These are phyloP conservation scores for Parasteatoda tepidariorum DNA, from an alignment of 1,140 invertebrate species.

Conservation along the genomic window DNA sequence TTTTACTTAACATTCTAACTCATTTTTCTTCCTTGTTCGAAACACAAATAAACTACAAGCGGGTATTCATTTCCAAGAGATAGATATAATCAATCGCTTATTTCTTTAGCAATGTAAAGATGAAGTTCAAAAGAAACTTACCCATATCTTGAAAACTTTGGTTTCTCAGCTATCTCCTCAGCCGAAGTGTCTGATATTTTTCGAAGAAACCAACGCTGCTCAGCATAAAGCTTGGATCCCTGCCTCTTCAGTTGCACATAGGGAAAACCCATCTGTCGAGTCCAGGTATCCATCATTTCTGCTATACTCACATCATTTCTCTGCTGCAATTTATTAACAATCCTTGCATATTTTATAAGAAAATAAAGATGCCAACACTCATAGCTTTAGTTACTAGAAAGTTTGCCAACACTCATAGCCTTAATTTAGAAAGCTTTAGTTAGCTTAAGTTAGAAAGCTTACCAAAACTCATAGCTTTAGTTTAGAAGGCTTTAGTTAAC, in stretches of 20 bases:
- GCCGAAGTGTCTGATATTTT: neutral
- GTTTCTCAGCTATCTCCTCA: neutral
- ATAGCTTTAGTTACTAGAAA: too few relatives aligned
- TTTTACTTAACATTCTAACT: too few relatives aligned
- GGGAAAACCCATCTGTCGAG: conserved; percentile 90
- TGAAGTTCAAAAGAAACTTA: neutral
- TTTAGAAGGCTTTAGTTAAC: too few relatives aligned
- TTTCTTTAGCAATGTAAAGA: too few relatives aligned
- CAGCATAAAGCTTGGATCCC: neutral
- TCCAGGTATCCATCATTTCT: conserved; percentile 90
- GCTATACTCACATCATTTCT: conserved; percentile 73
- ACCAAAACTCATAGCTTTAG: too few relatives aligned
- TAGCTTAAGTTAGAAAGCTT: too few relatives aligned
- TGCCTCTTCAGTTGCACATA: conserved; percentile 79
- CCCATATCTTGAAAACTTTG: neutral
- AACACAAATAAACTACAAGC: too few relatives aligned
- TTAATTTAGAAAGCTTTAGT: too few relatives aligned
- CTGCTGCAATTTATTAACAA: neutral
- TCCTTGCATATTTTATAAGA: neutral
- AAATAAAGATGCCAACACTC: neutral
- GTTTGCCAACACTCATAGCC: too few relatives aligned
- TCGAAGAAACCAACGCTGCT: conserved; percentile 24
- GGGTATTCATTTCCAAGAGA: too few relatives aligned
- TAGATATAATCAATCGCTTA: too few relatives aligned
- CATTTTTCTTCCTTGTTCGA: too few relatives aligned